Percentiles rank a stretch among this genome's conserved stretches.
phyloP scores from a whole-genome alignment of 2,888 invertebrate genomes.

The Cantharis rustica region DNA sequence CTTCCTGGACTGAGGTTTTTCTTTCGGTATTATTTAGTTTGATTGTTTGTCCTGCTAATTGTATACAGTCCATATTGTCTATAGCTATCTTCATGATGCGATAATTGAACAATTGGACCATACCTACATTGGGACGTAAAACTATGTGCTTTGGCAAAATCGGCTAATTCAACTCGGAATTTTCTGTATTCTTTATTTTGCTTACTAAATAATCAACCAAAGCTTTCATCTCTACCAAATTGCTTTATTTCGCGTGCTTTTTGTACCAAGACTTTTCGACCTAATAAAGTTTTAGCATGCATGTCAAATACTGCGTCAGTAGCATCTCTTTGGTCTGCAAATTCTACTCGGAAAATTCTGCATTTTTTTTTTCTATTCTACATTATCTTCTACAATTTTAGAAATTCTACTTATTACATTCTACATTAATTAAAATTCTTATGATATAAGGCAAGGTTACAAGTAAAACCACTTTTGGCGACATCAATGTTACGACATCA shows the following conservation, averaged over 20 bases:
- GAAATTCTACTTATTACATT: too few relatives aligned
- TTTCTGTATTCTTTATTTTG: neutral
- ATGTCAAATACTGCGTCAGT: too few relatives aligned
- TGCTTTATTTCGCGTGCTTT: neutral
- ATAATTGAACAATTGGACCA: neutral
- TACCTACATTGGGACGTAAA: neutral
- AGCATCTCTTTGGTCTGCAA: too few relatives aligned
- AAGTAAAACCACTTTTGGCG: too few relatives aligned
- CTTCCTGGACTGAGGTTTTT: neutral
- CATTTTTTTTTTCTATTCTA: too few relatives aligned
- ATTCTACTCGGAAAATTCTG: too few relatives aligned
- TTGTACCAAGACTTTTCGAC: neutral
- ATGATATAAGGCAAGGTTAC: too few relatives aligned
- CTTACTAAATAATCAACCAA: accelerated
- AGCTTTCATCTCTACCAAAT: accelerated
- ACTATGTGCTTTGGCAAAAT: neutral
- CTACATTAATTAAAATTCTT: too few relatives aligned
- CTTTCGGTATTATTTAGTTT: neutral
- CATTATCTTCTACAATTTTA: too few relatives aligned
- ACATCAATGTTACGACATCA: too few relatives aligned
- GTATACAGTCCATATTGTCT: neutral
- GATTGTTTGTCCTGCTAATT: neutral
- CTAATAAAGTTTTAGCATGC: too few relatives aligned
- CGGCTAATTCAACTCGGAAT: neutral
- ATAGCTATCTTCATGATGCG: neutral